These are phyloP conservation scores for Thamnaconus septentrionalis DNA, from an alignment of 2,113 vertebrate genomes.

Conservation along the genomic window DNA sequence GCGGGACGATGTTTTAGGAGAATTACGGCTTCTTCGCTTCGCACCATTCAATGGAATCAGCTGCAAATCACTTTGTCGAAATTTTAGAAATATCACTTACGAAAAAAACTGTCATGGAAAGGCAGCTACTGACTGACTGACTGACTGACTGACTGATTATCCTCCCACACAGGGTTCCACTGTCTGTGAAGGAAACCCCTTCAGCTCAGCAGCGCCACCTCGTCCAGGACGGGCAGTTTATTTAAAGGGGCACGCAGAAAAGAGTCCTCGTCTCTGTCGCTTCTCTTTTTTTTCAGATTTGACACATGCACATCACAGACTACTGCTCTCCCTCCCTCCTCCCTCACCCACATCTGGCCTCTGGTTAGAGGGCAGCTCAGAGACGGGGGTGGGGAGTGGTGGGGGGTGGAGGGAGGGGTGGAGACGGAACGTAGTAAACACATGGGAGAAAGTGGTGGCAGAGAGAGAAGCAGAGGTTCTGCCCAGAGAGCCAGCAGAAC, in stretches of 20 bases:
- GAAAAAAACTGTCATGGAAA: too few species aligned
- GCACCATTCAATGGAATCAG: too few species aligned
- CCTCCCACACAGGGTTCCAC: slow-evolving; percentile 15
- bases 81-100: too few species aligned
- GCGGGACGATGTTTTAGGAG: too few species aligned
- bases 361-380: slow-evolving; percentile 26
- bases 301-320: slow-evolving; percentile 58
- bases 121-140: too few species aligned
- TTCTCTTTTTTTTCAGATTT: slow-evolving; percentile 15
- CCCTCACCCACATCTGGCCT: slow-evolving; percentile 57
- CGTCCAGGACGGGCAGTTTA: not conserved
- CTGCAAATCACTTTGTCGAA: too few species aligned
- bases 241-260: slow-evolving; percentile 1
- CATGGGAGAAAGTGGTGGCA: slow-evolving; percentile 21
- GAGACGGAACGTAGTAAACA: slow-evolving; percentile 34
- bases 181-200: slow-evolving; percentile 29
- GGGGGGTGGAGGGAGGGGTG: not conserved
- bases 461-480: slow-evolving; percentile 3
- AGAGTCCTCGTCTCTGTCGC: slow-evolving; percentile 18
- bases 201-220: not conserved
- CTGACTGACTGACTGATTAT: too few species aligned
- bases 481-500: slow-evolving; percentile 33
- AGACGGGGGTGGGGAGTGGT: slow-evolving; percentile 6
- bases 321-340: slow-evolving; percentile 32
- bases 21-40: too few species aligned